Evolutionary conservation across 2,888 invertebrate species (phyloP), one percentile per base, ranked within the genome.

Genomic region (Morpho deidamia): DNA sequence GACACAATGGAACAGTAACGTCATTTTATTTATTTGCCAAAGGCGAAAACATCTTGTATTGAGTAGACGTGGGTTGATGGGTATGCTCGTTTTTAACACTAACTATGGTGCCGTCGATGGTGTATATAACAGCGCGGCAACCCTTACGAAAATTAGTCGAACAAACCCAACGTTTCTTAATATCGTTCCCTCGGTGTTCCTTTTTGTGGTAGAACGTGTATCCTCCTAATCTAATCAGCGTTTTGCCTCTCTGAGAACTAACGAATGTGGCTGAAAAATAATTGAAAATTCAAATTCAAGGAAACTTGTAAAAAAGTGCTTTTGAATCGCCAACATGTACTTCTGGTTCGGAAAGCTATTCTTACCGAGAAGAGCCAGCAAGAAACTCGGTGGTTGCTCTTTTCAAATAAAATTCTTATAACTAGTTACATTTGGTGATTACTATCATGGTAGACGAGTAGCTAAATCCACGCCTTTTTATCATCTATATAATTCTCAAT

Each of bases 111-210:
- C 69, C 67, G 1, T 69, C 68, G 1, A 72, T 11, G 0, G 73
- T 74, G 49, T 71, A 69, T 1, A 74, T 62, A 7, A 68, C 66
- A 7, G 76, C 75, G 33, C 60, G 68, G 52, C 77, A 77, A 0
- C 71, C 71, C 46, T 61, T 66, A 42, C 60, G 58, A 55, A 67
- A 66, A 43, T 75, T 68, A 0, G 70, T 70, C 10, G 72, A 71
- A 44, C 73, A 74, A 0, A 68, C 66, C 72, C 72, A 72, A 2
- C 67, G 57, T 34, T 62, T 63, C 47, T 64, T 66, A 12, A 58
- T 23, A 3, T 53, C 51, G 1, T 33, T n/a, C 7, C 46, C 55
- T 9, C 38, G 34, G 10, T 56, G 47, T 23, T 53, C 55, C 35
- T 62, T 66, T 39, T 66, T 66, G 37, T 65, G 46, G 33, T 59